Conservation (phyloP, 2,888 invertebrate species). For the Ophioninae sp. region DNA sequence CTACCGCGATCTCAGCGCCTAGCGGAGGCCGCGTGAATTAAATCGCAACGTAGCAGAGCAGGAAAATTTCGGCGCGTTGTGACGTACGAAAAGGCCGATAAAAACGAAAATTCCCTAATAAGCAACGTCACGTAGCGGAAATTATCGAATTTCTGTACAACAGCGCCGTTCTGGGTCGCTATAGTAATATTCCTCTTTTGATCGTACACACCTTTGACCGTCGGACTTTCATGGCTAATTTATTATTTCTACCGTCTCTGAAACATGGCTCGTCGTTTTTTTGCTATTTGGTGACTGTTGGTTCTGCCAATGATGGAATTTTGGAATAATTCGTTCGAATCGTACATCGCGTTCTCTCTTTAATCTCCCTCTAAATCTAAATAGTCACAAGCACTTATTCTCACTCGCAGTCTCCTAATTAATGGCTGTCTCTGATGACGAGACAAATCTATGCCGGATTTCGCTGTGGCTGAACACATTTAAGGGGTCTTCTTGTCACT, state of each 20-base stretch:
- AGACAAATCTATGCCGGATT: not conserved
- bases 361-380: not conserved
- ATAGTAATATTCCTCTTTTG: not conserved
- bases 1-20: slow-evolving; percentile 1
- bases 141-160: slow-evolving; percentile 14
- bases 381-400: not conserved
- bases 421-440: not conserved
- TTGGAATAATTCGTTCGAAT: not conserved
- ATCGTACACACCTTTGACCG: not conserved
- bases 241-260: not conserved
- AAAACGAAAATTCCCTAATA: slow-evolving; percentile 17
- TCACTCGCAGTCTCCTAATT: not conserved
- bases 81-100: slow-evolving; percentile 41
- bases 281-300: not conserved
- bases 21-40: slow-evolving; percentile 20
- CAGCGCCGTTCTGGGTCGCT: not conserved
- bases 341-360: not conserved
- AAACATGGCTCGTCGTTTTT: not conserved
- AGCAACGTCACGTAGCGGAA: slow-evolving; percentile 15
- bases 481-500: not conserved
- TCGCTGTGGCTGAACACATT: not conserved
- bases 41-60: slow-evolving; percentile 13
- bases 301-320: too few species aligned
- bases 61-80: slow-evolving; percentile 26
- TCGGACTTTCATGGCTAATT: not conserved